These are phyloP conservation scores for Caerostris extrusa DNA, from an alignment of 1,140 invertebrate species.

Conservation along the genomic window DNA sequence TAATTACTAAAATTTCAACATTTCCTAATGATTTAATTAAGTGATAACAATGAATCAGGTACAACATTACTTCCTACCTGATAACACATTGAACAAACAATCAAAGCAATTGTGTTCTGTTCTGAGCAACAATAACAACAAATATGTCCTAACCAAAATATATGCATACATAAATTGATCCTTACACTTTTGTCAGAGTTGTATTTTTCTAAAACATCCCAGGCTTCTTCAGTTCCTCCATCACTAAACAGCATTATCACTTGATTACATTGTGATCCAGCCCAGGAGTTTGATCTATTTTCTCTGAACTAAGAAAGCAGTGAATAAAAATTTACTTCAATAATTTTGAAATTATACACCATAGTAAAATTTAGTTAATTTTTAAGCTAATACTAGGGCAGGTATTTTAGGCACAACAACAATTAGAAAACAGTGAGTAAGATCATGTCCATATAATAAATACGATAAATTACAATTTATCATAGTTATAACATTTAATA, in stretches of 20 bases:
- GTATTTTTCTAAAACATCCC: conserved; percentile 83
- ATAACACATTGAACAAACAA: neutral
- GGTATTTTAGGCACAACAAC: too few species aligned
- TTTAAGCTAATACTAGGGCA: too few species aligned
- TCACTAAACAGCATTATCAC: conserved; percentile 86
- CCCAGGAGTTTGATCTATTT: conserved; percentile 75
- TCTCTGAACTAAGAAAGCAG: conserved; percentile 77
- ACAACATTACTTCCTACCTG: neutral
- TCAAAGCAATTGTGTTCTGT: too few species aligned
- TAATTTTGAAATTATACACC: neutral
- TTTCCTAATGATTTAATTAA: too few species aligned
- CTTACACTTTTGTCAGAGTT: conserved; percentile 82
- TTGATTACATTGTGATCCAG: conserved; percentile 84
- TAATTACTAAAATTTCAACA: too few species aligned
- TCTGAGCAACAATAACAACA: too few species aligned
- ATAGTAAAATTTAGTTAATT: too few species aligned
- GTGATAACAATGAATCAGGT: neutral
- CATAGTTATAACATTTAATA: too few species aligned
- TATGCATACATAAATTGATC: neutral
- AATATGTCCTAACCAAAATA: too few species aligned
- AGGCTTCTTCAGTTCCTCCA: conserved; percentile 85
- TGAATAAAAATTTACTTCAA: neutral
- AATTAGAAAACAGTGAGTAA: too few species aligned
- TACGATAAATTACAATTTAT: too few species aligned
- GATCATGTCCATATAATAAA: too few species aligned